Percentiles rank a stretch among this genome's conserved stretches.
Evolutionary conservation across 2,888 invertebrate species (phyloP).

Genomic region (Dexiosoma caninum): DNA sequence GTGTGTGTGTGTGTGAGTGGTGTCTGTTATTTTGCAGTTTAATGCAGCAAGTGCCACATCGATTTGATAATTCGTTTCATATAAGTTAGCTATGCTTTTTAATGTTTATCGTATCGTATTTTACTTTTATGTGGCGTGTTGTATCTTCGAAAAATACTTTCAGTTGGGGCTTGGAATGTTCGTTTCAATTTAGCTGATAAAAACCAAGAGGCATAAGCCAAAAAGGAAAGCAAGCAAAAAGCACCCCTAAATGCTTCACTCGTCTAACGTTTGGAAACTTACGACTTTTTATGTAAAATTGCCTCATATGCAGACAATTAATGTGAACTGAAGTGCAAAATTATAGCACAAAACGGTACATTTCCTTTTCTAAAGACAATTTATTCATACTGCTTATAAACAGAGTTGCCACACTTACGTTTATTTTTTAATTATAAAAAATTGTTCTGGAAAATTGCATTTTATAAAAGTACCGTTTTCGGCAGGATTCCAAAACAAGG

Average conservation of each 20-base stretch:
- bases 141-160: conserved; percentile 40
- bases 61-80: conserved; percentile 63
- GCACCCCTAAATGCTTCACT: conserved; percentile 58
- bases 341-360: too few relatives aligned
- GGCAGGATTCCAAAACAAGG: too few relatives aligned
- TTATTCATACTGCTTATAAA: too few relatives aligned
- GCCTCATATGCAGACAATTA: conserved; percentile 63
- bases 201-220: conserved; percentile 45
- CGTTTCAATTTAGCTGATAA: conserved; percentile 50
- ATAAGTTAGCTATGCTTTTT: conserved; percentile 62
- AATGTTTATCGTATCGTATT: conserved; percentile 52
- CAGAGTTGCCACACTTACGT: too few relatives aligned
- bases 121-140: conserved; percentile 28
- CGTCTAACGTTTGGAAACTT: conserved; percentile 40
- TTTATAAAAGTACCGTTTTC: too few relatives aligned
- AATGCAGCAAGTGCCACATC: conserved; percentile 63
- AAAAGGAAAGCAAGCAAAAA: conserved; percentile 43
- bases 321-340: conserved; percentile 17
- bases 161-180: conserved; percentile 42
- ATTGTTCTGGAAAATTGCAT: too few relatives aligned
- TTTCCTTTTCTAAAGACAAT: too few relatives aligned
- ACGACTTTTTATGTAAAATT: conserved; percentile 51
- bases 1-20: background rate
- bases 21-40: conserved; percentile 37
- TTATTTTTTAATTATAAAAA: too few relatives aligned